phyloP scores from a whole-genome alignment of 2,888 invertebrate species.

The Ypsolopha sequella region DNA sequence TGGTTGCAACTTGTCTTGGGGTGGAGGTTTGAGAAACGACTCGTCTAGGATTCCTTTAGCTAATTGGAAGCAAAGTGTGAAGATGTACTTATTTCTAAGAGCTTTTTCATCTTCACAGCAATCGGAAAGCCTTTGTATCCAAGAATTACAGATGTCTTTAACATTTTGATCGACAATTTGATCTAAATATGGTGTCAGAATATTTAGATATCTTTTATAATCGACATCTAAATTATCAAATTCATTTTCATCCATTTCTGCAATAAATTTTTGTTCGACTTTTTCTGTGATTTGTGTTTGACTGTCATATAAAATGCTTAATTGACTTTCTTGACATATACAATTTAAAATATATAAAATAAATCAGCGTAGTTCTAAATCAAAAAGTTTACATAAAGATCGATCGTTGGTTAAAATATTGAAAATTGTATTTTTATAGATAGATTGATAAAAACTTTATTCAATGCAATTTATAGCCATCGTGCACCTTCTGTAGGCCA shows the following conservation, averaged over 20 bases:
- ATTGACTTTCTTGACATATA: too few relatives aligned
- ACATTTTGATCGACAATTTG: constrained; percentile 36
- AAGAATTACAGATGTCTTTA: constrained; percentile 42
- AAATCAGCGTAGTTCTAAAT: too few relatives aligned
- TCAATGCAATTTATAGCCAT: too few relatives aligned
- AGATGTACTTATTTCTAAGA: constrained; percentile 47
- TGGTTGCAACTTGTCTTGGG: constrained; percentile 20
- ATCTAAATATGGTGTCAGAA: constrained; percentile 40
- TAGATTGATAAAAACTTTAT: too few relatives aligned
- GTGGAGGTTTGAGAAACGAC: constrained; percentile 40
- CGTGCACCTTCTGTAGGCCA: too few relatives aligned
- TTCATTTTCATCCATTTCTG: constrained; percentile 34
- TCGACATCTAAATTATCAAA: constrained; percentile 35
- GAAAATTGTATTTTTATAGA: too few relatives aligned
- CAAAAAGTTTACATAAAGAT: too few relatives aligned
- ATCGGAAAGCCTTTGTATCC: constrained; percentile 45
- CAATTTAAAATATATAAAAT: too few relatives aligned
- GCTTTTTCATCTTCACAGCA: constrained; percentile 36
- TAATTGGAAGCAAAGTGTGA: constrained; percentile 47
- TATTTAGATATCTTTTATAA: constrained; percentile 48
- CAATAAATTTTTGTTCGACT: too few relatives aligned
- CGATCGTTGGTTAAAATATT: too few relatives aligned
- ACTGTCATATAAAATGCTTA: too few relatives aligned
- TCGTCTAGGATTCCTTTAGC: constrained; percentile 39
- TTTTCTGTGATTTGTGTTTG: too few relatives aligned